These are phyloP conservation scores for Ctenicera cuprea DNA, from an alignment of 2,888 invertebrate genomes.

Conservation along the genomic window DNA sequence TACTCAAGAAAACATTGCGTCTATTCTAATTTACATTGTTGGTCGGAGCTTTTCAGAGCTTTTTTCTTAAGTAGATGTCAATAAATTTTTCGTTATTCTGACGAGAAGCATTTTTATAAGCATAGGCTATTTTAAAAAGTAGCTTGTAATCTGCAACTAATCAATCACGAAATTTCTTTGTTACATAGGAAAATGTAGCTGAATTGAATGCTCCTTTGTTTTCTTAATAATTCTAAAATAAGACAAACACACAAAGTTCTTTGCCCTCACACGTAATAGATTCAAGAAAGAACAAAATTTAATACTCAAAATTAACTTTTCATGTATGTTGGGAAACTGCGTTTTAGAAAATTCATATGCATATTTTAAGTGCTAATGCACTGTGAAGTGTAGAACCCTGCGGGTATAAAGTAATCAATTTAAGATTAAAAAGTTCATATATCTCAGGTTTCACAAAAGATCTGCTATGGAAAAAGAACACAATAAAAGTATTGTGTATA, in stretches of 20 bases:
- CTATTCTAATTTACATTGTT: too few species aligned
- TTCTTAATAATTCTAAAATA: not conserved
- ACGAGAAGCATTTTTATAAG: constrained; percentile 17
- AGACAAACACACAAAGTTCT: not conserved
- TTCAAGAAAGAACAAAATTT: not conserved
- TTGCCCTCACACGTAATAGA: too few species aligned
- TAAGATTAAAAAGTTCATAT: constrained; percentile 53
- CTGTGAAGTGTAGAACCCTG: constrained; percentile 31
- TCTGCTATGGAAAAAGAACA: constrained; percentile 47
- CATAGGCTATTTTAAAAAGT: constrained; percentile 17
- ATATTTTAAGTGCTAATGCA: constrained; percentile 36
- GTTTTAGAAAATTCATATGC: constrained; percentile 24
- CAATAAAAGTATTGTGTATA: constrained; percentile 52
- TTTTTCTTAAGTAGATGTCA: constrained; percentile 12
- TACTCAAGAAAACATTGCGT: too few species aligned
- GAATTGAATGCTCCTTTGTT: constrained; percentile 16
- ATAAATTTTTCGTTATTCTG: constrained; percentile 14
- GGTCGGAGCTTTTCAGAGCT: not conserved
- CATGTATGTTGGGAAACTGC: not conserved
- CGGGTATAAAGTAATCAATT: constrained; percentile 50
- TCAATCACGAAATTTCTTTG: constrained; percentile 33
- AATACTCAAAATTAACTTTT: not conserved
- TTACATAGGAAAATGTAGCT: constrained; percentile 13
- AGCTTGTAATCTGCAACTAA: constrained; percentile 32
- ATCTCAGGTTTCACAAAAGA: constrained; percentile 51